Percentiles rank a stretch among this genome's conserved stretches.
Conservation (phyloP, 53 echinoderm and acorn worm genomes). For the Pentamera pediparva region DNA sequence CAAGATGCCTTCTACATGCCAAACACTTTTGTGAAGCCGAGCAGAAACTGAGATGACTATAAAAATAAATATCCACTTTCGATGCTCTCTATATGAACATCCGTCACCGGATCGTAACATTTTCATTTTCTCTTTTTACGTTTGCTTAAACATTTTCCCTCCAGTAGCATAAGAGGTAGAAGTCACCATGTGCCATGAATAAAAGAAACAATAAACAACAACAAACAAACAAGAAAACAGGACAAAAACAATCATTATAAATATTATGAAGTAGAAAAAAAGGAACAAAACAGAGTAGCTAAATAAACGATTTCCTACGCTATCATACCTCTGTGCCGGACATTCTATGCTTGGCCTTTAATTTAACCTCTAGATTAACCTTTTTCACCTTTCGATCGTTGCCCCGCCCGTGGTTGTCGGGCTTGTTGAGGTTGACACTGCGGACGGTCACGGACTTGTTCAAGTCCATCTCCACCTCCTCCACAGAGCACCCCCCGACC, state of each 20-base stretch:
- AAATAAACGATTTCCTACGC: background rate
- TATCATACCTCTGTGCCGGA: conserved; percentile 96
- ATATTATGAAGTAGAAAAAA: background rate
- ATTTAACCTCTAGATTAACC: conserved; percentile 87
- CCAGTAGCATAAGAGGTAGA: conserved; percentile 35
- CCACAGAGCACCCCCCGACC: conserved; percentile 21
- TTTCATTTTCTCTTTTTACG: too few relatives aligned
- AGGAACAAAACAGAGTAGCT: background rate
- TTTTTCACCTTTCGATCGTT: conserved; percentile 72
- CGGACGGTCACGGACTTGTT: conserved; percentile 87
- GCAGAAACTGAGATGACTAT: too few relatives aligned
- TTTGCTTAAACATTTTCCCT: too few relatives aligned
- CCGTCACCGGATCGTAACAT: too few relatives aligned
- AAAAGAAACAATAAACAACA: background rate
- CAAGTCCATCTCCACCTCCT: conserved; percentile 76
- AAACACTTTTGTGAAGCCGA: too few relatives aligned
- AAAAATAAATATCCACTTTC: too few relatives aligned
- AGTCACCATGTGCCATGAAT: conserved; percentile 2
- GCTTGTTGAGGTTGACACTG: conserved; percentile 74
- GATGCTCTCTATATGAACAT: too few relatives aligned
- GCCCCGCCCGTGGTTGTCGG: conserved; percentile 55
- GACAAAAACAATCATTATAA: background rate
- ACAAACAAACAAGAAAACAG: background rate
- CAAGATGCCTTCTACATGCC: too few relatives aligned
- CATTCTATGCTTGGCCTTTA: conserved; percentile 44